Evolutionary conservation across 2,797 vertebrate species (phyloP).

Genomic region (Craterocephalus amniculus): DNA sequence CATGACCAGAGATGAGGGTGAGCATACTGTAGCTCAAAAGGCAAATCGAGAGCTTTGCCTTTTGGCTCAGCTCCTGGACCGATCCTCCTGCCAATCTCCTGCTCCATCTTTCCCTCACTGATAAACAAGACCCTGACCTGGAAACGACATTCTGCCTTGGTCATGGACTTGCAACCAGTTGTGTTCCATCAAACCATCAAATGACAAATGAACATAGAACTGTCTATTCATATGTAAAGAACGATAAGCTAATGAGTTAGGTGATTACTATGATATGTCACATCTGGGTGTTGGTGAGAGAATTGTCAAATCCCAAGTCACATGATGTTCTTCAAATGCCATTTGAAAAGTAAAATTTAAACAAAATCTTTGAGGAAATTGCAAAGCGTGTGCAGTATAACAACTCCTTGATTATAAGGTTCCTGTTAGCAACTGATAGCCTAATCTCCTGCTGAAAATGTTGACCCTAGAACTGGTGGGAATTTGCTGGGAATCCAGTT

Average conservation of each 20-base stretch:
- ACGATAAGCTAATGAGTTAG: neutral
- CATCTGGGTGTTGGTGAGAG: neutral
- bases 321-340: neutral
- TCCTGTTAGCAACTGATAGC: neutral
- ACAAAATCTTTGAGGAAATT: neutral
- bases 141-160: no score
- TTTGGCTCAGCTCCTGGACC: no score
- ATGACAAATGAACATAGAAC: no score
- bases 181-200: no score
- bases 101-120: no score
- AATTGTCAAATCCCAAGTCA: neutral
- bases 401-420: neutral
- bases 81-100: no score
- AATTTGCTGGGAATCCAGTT: neutral
- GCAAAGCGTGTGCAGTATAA: neutral
- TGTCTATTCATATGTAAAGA: neutral
- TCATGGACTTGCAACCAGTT: no score
- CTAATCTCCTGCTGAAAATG: neutral
- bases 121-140: no score
- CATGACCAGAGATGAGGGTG: no score
- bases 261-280: neutral
- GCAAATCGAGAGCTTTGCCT: no score
- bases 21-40: no score
- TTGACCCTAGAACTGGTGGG: neutral
- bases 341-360: neutral